These are phyloP conservation scores for Rhagium mordax DNA, from an alignment of 2,888 invertebrate genomes.

Conservation along the genomic window DNA sequence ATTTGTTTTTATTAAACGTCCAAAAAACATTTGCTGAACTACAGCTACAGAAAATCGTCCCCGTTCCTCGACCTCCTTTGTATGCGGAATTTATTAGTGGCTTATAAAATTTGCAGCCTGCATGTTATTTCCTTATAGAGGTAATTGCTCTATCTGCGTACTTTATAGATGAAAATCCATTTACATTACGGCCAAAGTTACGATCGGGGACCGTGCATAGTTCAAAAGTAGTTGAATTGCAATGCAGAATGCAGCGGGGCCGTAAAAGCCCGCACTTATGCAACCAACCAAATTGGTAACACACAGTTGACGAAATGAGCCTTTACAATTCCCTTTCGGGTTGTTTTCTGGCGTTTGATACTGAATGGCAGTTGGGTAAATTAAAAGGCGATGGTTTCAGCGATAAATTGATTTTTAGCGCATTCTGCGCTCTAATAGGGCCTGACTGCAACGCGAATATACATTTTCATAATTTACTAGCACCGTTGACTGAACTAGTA, in stretches of 20 bases:
- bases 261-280: conserved; percentile 9
- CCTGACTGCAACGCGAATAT: background rate
- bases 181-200: background rate
- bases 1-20: too few relatives aligned
- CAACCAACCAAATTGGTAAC: conserved; percentile 11
- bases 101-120: background rate
- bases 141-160: conserved; percentile 17
- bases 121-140: conserved; percentile 15
- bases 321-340: conserved; percentile 15
- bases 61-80: background rate
- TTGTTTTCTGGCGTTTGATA: background rate
- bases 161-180: conserved; percentile 5
- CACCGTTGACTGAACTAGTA: too few relatives aligned
- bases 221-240: conserved; percentile 1
- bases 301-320: conserved; percentile 13
- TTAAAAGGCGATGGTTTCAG: background rate
- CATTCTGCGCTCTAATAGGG: background rate
- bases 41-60: background rate
- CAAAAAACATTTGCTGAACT: too few relatives aligned
- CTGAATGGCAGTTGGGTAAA: background rate
- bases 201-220: background rate
- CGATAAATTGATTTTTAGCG: conserved; percentile 7
- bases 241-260: background rate
- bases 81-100: background rate
- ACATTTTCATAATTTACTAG: too few relatives aligned